phyloP scores from a whole-genome alignment of 2,113 vertebrate genomes.

The Prunella fulvescens region DNA sequence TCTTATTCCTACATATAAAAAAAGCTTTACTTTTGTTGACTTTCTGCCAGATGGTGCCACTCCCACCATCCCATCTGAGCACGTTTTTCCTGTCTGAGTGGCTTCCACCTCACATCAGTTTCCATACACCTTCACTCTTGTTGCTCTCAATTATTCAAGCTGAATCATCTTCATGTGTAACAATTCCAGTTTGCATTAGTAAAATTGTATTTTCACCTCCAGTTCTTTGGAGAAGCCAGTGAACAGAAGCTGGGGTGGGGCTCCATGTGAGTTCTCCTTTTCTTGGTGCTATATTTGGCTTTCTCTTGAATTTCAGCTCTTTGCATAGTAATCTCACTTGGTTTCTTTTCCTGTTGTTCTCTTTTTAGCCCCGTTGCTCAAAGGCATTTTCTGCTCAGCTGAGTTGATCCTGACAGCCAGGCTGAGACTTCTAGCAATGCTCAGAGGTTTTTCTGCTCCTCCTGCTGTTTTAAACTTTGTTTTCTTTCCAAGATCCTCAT shows the following conservation, averaged over 20 bases:
- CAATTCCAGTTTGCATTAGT: neutral
- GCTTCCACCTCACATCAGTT: neutral
- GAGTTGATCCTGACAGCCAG: neutral
- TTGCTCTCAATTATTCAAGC: neutral
- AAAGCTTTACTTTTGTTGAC: neutral
- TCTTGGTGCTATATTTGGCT: neutral
- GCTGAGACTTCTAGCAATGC: neutral
- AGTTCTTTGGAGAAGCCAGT: neutral
- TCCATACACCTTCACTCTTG: neutral
- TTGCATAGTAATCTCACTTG: neutral
- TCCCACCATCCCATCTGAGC: neutral
- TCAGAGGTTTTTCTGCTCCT: neutral
- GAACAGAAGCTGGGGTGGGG: neutral
- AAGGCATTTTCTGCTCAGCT: neutral
- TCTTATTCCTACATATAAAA: neutral
- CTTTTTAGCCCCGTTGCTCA: neutral
- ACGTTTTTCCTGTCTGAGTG: neutral
- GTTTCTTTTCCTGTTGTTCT: neutral
- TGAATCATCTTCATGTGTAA: neutral
- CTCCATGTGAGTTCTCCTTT: neutral
- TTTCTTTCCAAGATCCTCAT: neutral
- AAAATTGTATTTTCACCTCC: neutral
- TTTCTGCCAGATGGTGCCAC: constrained; percentile 31
- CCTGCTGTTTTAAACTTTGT: neutral
- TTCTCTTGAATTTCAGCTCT: neutral